These are phyloP conservation scores for Ametastegia equiseti DNA, from an alignment of 2,888 invertebrate species.

Conservation along the genomic window DNA sequence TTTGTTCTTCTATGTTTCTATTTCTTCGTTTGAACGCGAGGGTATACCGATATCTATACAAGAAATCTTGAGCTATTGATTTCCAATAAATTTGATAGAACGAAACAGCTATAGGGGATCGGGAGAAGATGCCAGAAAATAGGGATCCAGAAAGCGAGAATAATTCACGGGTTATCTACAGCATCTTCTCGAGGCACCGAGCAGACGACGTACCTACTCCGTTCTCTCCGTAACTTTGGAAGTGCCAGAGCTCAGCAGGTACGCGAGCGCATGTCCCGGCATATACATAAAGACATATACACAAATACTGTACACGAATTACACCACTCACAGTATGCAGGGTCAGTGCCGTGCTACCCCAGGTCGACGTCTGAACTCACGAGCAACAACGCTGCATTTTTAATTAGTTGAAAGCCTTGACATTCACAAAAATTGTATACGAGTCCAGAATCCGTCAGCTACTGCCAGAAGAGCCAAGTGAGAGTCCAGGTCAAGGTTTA, in stretches of 20 bases:
- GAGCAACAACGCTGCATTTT: constrained; percentile 12
- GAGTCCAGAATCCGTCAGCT: not conserved
- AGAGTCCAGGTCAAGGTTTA: constrained; percentile 3
- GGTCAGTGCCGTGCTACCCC: constrained; percentile 36
- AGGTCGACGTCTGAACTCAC: constrained; percentile 19
- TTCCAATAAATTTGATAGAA: constrained; percentile 12
- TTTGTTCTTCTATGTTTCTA: not conserved
- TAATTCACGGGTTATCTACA: constrained; percentile 75
- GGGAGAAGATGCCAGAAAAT: constrained; percentile 29
- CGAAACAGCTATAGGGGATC: no score
- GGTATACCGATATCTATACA: not conserved
- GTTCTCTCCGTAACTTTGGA: constrained; percentile 29
- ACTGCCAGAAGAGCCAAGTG: not conserved
- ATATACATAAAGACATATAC: constrained; percentile 20
- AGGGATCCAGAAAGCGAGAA: constrained; percentile 61
- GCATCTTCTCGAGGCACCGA: constrained; percentile 64
- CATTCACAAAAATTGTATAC: not conserved
- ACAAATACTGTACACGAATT: constrained; percentile 37
- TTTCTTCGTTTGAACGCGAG: not conserved
- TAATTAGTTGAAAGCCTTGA: constrained; percentile 38
- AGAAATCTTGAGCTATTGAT: not conserved
- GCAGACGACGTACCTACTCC: constrained; percentile 19
- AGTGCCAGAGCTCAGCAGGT: not conserved
- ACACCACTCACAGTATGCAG: constrained; percentile 39
- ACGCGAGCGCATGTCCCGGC: constrained; percentile 18